Base-by-base conservation (phyloP, 2,113 vertebrate species). In the Falcunculus frontatus region DNA sequence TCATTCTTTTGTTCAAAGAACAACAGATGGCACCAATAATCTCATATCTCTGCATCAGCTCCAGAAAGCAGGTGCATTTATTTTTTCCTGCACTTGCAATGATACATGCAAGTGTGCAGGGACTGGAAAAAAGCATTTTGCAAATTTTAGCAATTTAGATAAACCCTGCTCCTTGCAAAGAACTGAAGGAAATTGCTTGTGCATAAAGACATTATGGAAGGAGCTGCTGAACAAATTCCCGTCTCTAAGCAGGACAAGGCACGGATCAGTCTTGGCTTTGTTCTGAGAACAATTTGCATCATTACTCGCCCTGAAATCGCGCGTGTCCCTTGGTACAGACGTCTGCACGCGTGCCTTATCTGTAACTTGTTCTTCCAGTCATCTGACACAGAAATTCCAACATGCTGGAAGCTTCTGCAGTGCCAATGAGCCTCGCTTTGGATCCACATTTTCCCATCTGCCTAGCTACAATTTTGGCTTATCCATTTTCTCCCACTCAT, bases 341-440 rank as follows among this genome's bases (percentile, higher is more conserved):
- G 6, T 72, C 73, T 87, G 49, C 52, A 10, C 8, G 3, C 6
- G 6, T 10, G 65, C 41, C 25, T 60, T 90, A 84, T 81, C 79
- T 75, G 33, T 35, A 59, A 46, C 41, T 84, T 35, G 33, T 60
- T 80, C 86, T 65, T 67, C 52, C 69, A 46, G 13, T 50, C 64
- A 70, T 42, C 74, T 72, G 53, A 74, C 59, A 53, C 22, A 53
- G 32, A 62, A 41, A 65, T 79, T 69, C 75, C 67, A 72, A 39
- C 8, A 2, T 6, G 35, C 73, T 75, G 62, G 52, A 81, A 91
- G 44, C 6, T 56, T 50, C 33, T 41, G 46, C 52, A 56, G 46
- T 17, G 59, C n/a, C 89, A 69, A 5, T 0, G 3, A 85, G n/a
- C 4, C 4, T 41, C 9, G 0, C 32, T 68, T 13, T 3, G 0